Evolutionary conservation across 2,888 invertebrate genomes (phyloP), one percentile per base, ranked within the genome.

Genomic region (Pollenia griseotomentosa): DNA sequence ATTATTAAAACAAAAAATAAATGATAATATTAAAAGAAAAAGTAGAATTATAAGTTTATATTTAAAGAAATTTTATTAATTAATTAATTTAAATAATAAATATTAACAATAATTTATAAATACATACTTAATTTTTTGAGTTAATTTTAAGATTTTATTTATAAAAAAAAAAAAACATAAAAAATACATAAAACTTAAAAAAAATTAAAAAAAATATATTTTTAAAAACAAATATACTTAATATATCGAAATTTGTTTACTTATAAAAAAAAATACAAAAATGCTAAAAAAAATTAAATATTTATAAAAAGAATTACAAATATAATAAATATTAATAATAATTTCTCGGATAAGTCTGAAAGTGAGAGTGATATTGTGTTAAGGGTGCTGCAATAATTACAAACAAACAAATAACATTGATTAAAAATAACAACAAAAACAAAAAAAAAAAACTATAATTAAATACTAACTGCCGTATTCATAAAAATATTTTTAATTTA

Each of bases 351-450:
- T 92, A 93, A 93, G 93, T 93, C 93, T 93, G 93, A 93, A 91
- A 89, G 93, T 90, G 93, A 91, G 93, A 93, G 93, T 93, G 93
- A 93, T 92, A 91, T 92, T 92, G 93, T 92, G 93, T 93, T 93
- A 92, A 93, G 91, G 91, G 90, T 91, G 92, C 91, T 91, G 92
- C 90, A 91, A 90, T 88, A 91, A 89, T 59, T 55, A 77, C 61
- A 61, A 74, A 88, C 44, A 79, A 68, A 73, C 73, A 80, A 66
- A n/a, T 55, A 88, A 42, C 16, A 71, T 66, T 14, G 46, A n/a
- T 48, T 12, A 53, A 77, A 83, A 86, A 88, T 84, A 82, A 75
- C 11, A 88, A 82, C 83, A 68, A 86, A 70, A 70, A 68, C 77
- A 80, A 44, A 19, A 59, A 63, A 33, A 42, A 51, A 63, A 44